Evolutionary conservation across 2,888 invertebrate species (phyloP), one percentile per base, ranked within the genome.

Genomic region (Plemyria rubiginata): DNA sequence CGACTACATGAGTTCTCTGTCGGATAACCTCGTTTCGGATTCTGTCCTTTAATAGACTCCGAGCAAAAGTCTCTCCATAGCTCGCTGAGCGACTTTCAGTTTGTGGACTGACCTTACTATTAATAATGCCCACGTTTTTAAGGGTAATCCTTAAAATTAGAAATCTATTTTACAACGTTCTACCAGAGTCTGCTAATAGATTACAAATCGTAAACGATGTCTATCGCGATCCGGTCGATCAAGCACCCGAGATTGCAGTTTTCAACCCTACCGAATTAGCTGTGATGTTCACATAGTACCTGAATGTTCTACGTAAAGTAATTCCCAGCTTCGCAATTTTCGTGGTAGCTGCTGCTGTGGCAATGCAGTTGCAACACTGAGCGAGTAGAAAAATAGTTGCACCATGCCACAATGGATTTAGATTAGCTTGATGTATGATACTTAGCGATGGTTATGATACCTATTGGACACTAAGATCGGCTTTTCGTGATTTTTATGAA

Each of bases 291-390:
- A 52, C 43, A 54, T 48, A 12, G 38, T 48, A 56, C 59, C 22
- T 54, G 53, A 29, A 22, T 52, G 15, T 32, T 54, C 51, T 41
- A 51, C 13, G 51, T 73, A 75, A 73, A 78, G 71, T 75, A 69
- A 75, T 84, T 77, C 77, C 76, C 72, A 70, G 74, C 72, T 75
- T 73, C 72, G 73, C 78, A 79, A 84, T 85, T 86, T 79, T 78
- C 76, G 78, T 70, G 70, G 80, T 49, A 38, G 48, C 56, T 55
- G 45, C 45, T 16, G 45, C 51, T 90, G 88, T 77, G 77, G 89
- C 86, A 89, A 90, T 73, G 65, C 64, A 75, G 82, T 91, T 90
- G 88, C 88, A 86, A 88, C 88, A 90, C 71, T 61, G 74, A 77
- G 83, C 80, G 76, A 74, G 79, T 78, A 82, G 85, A 81, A 85